Percentiles rank a stretch among this genome's conserved stretches.
Conservation (phyloP, 2,888 invertebrate genomes). For the Hymenopus coronatus region DNA sequence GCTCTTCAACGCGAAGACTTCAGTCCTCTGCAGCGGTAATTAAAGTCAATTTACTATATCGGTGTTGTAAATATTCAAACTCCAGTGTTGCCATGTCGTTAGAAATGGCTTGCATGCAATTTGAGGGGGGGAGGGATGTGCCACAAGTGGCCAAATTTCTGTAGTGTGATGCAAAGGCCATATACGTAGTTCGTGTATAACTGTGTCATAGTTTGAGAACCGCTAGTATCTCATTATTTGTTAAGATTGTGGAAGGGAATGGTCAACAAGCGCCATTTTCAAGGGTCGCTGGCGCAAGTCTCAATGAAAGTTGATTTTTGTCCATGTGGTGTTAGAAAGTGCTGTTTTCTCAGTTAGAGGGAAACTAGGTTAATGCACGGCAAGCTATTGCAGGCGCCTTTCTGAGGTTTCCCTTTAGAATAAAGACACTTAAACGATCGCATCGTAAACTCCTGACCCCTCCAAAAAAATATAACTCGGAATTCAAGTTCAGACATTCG, state of each 20-base stretch:
- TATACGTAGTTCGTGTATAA: neutral
- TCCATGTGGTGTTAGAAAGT: neutral
- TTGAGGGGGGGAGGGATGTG: neutral
- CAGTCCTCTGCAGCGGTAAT: neutral
- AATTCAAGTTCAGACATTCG: too few relatives aligned
- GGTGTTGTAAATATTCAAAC: neutral
- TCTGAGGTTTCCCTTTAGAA: neutral
- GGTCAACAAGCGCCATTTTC: neutral
- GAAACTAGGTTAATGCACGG: neutral
- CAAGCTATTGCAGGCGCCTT: neutral
- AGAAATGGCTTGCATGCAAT: neutral
- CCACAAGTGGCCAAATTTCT: neutral
- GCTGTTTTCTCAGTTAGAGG: neutral
- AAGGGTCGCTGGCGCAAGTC: neutral
- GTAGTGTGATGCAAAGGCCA: neutral
- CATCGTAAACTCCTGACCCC: neutral
- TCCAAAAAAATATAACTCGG: too few relatives aligned
- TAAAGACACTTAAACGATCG: neutral
- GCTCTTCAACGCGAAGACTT: neutral
- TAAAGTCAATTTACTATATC: neutral
- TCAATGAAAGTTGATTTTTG: neutral
- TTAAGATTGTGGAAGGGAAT: neutral
- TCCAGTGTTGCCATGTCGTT: neutral
- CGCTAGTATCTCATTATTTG: neutral
- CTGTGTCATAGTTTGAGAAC: neutral